Percentiles rank a stretch among this genome's conserved stretches.
Conservation (phyloP, 2,113 vertebrate genomes). For the Oreocharis arfaki region DNA sequence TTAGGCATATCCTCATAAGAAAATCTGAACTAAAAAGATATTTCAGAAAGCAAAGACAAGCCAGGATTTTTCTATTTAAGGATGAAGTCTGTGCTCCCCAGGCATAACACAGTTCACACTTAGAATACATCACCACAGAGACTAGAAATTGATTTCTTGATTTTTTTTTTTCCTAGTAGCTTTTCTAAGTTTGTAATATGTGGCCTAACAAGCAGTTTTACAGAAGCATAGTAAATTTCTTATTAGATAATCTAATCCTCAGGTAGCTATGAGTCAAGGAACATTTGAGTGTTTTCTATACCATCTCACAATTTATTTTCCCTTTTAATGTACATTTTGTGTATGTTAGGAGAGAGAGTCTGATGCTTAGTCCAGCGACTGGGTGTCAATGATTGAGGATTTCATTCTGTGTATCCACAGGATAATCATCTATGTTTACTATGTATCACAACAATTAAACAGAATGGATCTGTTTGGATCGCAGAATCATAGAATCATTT, state of each 20-base stretch:
- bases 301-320: neutral
- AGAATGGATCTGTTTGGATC: neutral
- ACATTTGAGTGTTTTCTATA: neutral
- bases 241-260: neutral
- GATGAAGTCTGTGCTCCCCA: neutral
- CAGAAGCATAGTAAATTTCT: neutral
- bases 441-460: neutral
- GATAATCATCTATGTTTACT: neutral
- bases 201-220: neutral
- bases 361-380: fast-evolving
- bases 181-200: neutral
- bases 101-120: neutral
- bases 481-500: neutral
- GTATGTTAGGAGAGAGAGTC: neutral
- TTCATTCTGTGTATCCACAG: neutral
- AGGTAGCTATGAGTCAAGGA: neutral
- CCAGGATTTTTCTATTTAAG: constrained; percentile 24
- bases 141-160: constrained; percentile 26
- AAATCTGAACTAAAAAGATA: neutral
- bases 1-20: neutral
- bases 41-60: neutral
- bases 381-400: neutral
- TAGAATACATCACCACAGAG: neutral
- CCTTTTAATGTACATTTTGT: neutral
- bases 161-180: neutral